phyloP scores from a whole-genome alignment of 2,113 vertebrate species.

The Oncorhynchus tshawytscha region DNA sequence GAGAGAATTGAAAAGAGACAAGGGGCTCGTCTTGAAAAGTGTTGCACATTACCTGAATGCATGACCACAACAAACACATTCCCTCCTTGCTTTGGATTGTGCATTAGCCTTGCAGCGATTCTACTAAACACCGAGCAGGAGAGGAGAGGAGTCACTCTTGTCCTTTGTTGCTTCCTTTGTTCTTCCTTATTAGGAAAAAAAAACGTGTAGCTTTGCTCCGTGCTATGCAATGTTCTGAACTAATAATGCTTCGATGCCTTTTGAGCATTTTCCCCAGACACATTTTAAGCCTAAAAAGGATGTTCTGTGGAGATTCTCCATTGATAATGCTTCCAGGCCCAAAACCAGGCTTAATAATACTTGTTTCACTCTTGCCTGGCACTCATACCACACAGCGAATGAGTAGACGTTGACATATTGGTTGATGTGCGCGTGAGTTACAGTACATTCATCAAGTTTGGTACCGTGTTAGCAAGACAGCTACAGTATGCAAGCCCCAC shows the following conservation, averaged over 20 bases:
- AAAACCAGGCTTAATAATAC: background rate
- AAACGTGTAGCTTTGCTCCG: slow-evolving; percentile 27
- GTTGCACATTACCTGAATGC: slow-evolving; percentile 47
- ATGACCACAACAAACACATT: slow-evolving; percentile 67
- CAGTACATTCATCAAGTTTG: too few relatives aligned
- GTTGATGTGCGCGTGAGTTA: too few relatives aligned
- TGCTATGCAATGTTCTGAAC: slow-evolving; percentile 35
- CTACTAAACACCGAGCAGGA: slow-evolving; percentile 59
- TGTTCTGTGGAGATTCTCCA: background rate
- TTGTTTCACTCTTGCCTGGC: too few relatives aligned
- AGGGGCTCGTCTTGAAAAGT: slow-evolving; percentile 4
- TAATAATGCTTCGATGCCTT: slow-evolving; percentile 17
- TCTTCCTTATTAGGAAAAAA: slow-evolving; percentile 53
- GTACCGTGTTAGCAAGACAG: too few relatives aligned
- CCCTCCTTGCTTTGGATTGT: slow-evolving; percentile 41
- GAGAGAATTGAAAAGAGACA: background rate
- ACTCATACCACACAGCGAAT: too few relatives aligned
- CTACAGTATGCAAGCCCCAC: too few relatives aligned
- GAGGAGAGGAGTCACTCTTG: slow-evolving; percentile 36
- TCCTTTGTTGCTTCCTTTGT: slow-evolving; percentile 60
- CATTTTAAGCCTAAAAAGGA: background rate
- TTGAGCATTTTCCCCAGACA: slow-evolving; percentile 23
- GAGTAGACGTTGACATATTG: too few relatives aligned
- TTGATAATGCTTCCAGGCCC: background rate
- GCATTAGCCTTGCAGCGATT: slow-evolving; percentile 53